phyloP scores from a whole-genome alignment of 1,140 invertebrate species.

The Camponotus pennsylvanicus region DNA sequence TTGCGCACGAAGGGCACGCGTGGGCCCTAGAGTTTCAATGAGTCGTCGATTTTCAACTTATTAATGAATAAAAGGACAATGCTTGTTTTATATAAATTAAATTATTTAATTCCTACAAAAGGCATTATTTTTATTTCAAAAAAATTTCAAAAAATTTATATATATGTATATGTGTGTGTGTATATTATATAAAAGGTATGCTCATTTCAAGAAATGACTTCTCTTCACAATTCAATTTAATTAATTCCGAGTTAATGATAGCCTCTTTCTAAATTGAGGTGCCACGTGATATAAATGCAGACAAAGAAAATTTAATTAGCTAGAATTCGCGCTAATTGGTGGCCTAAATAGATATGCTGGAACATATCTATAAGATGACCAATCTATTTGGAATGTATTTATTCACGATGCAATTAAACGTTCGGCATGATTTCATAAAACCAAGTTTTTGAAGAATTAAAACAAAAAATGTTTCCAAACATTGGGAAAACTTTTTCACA shows the following conservation, averaged over 20 bases:
- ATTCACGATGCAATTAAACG: neutral
- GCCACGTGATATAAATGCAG: slow-evolving; percentile 26
- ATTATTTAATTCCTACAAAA: neutral
- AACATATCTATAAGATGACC: neutral
- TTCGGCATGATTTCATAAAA: neutral
- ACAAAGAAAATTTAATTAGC: slow-evolving; percentile 61
- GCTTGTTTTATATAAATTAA: neutral
- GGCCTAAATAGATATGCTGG: slow-evolving; percentile 25
- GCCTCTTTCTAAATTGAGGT: slow-evolving; percentile 39
- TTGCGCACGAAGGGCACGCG: neutral
- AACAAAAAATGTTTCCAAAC: neutral
- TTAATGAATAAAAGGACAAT: neutral
- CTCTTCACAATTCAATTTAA: slow-evolving; percentile 15
- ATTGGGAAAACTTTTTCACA: neutral
- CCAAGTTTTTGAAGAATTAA: neutral
- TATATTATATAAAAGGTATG: neutral
- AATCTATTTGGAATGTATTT: neutral
- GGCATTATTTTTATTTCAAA: neutral
- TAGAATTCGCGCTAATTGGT: slow-evolving; percentile 48
- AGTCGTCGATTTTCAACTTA: neutral
- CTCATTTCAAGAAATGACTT: neutral
- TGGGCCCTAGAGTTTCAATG: neutral
- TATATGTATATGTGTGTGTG: too few relatives aligned
- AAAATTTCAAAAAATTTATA: neutral
- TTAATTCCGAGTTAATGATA: slow-evolving; percentile 52